Conservation (phyloP, 1,140 invertebrate genomes). For the Chrysomallon squamiferum region DNA sequence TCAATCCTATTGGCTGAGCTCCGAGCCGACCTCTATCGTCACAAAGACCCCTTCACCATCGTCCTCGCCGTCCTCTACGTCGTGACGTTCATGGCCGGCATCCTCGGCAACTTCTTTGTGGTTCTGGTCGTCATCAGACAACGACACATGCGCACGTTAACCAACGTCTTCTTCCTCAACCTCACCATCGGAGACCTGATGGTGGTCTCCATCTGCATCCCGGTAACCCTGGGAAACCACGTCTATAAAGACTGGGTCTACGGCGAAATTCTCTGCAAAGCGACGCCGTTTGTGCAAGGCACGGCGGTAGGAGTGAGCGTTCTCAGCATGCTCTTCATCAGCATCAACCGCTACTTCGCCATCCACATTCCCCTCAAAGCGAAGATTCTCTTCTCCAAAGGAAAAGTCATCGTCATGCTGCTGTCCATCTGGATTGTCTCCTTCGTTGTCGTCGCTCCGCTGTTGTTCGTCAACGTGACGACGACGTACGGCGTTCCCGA, state of each 20-base stretch:
- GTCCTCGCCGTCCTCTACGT: slow-evolving; percentile 67
- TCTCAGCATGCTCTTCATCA: slow-evolving; percentile 55
- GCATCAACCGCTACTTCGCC: slow-evolving; percentile 55
- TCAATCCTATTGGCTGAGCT: slow-evolving; percentile 5
- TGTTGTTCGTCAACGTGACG: slow-evolving; percentile 37
- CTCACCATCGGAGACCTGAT: slow-evolving; percentile 80
- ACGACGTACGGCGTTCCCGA: slow-evolving; percentile 21
- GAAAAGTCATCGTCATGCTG: slow-evolving; percentile 32
- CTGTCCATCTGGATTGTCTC: slow-evolving; percentile 33
- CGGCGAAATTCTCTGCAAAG: slow-evolving; percentile 73
- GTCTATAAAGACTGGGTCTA: slow-evolving; percentile 87
- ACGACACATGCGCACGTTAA: slow-evolving; percentile 71
- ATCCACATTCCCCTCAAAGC: slow-evolving; percentile 40
- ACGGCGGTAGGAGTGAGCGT: slow-evolving; percentile 53
- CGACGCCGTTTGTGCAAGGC: slow-evolving; percentile 49
- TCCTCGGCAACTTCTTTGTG: slow-evolving; percentile 85
- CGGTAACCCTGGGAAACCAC: slow-evolving; percentile 82
- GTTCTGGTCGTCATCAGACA: slow-evolving; percentile 66
- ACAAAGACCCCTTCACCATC: slow-evolving; percentile 34
- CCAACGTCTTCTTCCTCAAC: slow-evolving; percentile 86
- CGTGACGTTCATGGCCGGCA: slow-evolving; percentile 80
- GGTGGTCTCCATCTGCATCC: slow-evolving; percentile 81
- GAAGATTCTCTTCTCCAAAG: slow-evolving; percentile 40
- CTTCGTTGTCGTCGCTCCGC: slow-evolving; percentile 24
- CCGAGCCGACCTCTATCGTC: slow-evolving; percentile 8